phyloP scores from a whole-genome alignment of 2,113 vertebrate genomes.

The Pica pica region DNA sequence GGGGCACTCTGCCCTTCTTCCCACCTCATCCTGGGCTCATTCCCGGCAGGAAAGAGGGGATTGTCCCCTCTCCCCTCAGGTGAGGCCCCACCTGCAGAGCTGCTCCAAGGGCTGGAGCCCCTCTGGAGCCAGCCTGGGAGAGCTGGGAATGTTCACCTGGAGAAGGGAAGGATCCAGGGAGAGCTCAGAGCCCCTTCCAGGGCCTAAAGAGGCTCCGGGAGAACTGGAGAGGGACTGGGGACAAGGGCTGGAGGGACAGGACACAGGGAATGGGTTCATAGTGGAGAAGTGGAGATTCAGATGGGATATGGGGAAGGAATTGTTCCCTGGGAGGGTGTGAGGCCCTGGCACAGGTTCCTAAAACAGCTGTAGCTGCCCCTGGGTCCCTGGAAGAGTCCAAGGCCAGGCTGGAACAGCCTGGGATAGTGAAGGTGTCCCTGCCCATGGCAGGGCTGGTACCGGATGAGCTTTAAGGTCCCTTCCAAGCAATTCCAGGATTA shows the following conservation, averaged over 20 bases:
- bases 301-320: neutral
- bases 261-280: neutral
- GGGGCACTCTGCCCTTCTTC: neutral
- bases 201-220: neutral
- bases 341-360: too few relatives aligned
- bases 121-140: neutral
- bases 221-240: neutral
- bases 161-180: neutral
- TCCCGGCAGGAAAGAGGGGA: neutral
- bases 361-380: neutral
- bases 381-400: neutral
- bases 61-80: neutral
- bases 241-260: neutral
- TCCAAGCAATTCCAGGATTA: neutral
- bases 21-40: neutral
- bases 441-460: neutral
- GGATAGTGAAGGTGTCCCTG: accelerated
- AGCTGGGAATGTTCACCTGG: neutral
- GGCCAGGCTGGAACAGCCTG: accelerated
- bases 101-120: neutral
- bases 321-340: neutral
- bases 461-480: neutral
- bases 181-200: neutral
- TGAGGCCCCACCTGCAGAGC: neutral
- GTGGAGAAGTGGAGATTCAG: neutral